Percentiles rank a stretch among this genome's conserved stretches.
Conservation (phyloP, 2,797 vertebrate genomes). For the Anas flavirostris region DNA sequence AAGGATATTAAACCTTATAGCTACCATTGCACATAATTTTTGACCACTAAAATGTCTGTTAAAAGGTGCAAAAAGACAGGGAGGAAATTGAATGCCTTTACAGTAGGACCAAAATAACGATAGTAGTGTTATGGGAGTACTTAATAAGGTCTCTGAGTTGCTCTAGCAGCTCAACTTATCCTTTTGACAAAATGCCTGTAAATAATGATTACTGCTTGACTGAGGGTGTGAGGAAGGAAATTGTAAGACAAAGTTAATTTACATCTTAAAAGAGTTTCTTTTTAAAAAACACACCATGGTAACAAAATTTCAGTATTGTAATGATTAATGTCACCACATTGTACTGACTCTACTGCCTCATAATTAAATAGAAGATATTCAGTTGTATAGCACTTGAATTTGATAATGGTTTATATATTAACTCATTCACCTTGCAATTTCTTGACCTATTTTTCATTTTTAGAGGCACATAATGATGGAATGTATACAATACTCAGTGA, state of each 20-base stretch:
- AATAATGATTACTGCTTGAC: slow-evolving; percentile 31
- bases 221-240: slow-evolving; percentile 24
- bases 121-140: not conserved
- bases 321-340: slow-evolving; percentile 44
- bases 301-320: slow-evolving; percentile 8
- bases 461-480: not conserved
- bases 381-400: not conserved
- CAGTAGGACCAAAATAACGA: not conserved
- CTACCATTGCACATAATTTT: not conserved
- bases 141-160: not conserved
- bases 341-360: slow-evolving; percentile 45
- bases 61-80: not conserved
- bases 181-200: slow-evolving; percentile 14
- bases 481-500: not conserved
- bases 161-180: not conserved
- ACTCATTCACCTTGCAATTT: slow-evolving; percentile 49
- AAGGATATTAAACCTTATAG: not conserved
- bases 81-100: not conserved
- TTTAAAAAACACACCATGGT: slow-evolving; percentile 33
- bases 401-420: slow-evolving; percentile 20
- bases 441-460: slow-evolving; percentile 39
- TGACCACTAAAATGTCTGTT: not conserved
- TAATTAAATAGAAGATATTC: slow-evolving; percentile 38
- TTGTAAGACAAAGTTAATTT: slow-evolving; percentile 51
- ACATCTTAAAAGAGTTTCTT: slow-evolving; percentile 30